These are phyloP conservation scores for Hoplodrina blanda DNA, from an alignment of 2,888 invertebrate genomes.

Conservation along the genomic window DNA sequence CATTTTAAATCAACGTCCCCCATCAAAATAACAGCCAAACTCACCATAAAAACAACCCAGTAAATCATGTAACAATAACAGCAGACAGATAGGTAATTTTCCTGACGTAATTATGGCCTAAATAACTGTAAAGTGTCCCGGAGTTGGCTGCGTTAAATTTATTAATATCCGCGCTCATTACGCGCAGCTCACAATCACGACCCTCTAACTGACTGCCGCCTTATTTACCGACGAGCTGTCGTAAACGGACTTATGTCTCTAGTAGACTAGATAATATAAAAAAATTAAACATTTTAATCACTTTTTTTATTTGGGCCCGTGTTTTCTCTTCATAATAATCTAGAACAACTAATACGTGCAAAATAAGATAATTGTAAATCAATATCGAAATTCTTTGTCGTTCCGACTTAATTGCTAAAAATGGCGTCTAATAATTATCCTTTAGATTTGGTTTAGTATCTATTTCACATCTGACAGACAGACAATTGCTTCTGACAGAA, in stretches of 20 bases:
- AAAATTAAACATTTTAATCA: not conserved
- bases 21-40: constrained; percentile 13
- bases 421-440: constrained; percentile 10
- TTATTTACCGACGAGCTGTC: constrained; percentile 85
- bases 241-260: constrained; percentile 57
- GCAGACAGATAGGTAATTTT: constrained; percentile 68
- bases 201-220: constrained; percentile 87
- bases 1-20: not conserved
- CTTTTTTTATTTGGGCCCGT: not conserved
- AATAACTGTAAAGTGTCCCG: constrained; percentile 82
- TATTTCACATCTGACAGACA: too few species aligned
- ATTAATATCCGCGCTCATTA: constrained; percentile 84
- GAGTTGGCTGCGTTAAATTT: constrained; percentile 77
- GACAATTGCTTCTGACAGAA: constrained; percentile 49
- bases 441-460: constrained; percentile 15
- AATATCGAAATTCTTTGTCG: not conserved
- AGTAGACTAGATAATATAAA: constrained; percentile 63
- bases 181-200: constrained; percentile 80
- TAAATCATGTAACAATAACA: constrained; percentile 67
- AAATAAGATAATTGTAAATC: not conserved
- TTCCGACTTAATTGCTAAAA: not conserved
- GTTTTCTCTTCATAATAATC: too few species aligned
- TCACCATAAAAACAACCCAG: constrained; percentile 44
- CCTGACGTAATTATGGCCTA: constrained; percentile 79
- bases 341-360: not conserved